Evolutionary conservation across 1,140 invertebrate genomes (phyloP).

Genomic region (Drosophila ogumai): DNA sequence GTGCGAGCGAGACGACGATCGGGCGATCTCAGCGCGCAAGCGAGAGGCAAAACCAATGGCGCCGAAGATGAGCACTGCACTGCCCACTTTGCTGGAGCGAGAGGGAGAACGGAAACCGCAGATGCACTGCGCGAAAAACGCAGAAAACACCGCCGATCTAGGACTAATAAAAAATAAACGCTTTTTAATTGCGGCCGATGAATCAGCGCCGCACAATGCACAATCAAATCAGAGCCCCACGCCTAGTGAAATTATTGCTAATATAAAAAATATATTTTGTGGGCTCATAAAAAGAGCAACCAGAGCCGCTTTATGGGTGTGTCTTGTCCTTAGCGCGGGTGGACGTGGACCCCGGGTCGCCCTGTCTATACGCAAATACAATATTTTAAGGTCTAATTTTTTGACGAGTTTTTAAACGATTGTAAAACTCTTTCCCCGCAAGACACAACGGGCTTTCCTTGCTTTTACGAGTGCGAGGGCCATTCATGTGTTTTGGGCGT

Average conservation of each 20-base stretch:
- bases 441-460: conserved; percentile 47
- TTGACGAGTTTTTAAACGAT: conserved; percentile 85
- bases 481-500: conserved; percentile 72
- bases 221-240: conserved; percentile 61
- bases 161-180: conserved; percentile 68
- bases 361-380: conserved; percentile 69
- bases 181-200: conserved; percentile 73
- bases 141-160: conserved; percentile 8
- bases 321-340: conserved; percentile 4
- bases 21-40: conserved; percentile 46
- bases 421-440: conserved; percentile 79
- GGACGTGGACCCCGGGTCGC: not conserved
- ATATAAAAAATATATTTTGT: conserved; percentile 83
- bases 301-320: conserved; percentile 37
- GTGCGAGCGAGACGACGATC: conserved; percentile 63
- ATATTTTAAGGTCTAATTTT: conserved; percentile 84
- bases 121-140: conserved; percentile 29
- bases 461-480: conserved; percentile 74
- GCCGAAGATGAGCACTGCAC: conserved; percentile 49
- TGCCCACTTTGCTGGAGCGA: conserved; percentile 23
- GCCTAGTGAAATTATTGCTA: conserved; percentile 81
- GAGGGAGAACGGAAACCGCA: conserved; percentile 2
- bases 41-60: conserved; percentile 76
- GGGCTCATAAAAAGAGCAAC: conserved; percentile 73
- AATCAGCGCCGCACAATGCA: conserved; percentile 59